Conservation (phyloP, 1,140 invertebrate genomes). For the Aphis gossypii region DNA sequence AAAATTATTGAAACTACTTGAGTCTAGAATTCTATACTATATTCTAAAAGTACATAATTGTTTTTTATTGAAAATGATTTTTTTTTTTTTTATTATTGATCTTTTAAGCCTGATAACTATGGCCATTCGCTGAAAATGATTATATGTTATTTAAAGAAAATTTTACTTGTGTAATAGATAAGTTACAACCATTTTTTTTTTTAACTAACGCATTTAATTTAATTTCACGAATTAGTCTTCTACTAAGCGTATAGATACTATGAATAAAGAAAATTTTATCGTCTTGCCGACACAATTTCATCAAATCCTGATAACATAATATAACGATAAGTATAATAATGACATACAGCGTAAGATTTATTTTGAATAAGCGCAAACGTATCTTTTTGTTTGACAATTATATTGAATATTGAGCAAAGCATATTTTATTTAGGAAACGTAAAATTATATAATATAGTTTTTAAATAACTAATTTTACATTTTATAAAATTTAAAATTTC, state of each 20-base stretch:
- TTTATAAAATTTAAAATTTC: neutral
- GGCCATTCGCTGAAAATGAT: too few species aligned
- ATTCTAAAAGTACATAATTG: too few species aligned
- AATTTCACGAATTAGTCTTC: neutral
- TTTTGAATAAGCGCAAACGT: too few species aligned
- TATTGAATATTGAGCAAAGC: neutral
- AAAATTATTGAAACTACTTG: neutral
- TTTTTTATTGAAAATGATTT: too few species aligned
- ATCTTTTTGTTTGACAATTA: neutral
- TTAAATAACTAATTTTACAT: too few species aligned
- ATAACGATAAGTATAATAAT: neutral
- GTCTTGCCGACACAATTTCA: neutral
- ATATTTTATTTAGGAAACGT: neutral
- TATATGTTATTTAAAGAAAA: too few species aligned
- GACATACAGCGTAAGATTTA: too few species aligned
- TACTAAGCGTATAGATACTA: neutral
- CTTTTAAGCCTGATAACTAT: too few species aligned
- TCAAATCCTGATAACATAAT: neutral
- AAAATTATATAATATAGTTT: neutral
- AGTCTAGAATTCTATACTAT: neutral
- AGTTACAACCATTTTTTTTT: neutral
- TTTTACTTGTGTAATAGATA: too few species aligned
- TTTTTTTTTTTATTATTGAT: too few species aligned
- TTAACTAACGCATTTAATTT: neutral
- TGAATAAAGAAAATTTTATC: neutral